phyloP scores from a whole-genome alignment of 2,113 vertebrate species.

The Sula dactylatra region DNA sequence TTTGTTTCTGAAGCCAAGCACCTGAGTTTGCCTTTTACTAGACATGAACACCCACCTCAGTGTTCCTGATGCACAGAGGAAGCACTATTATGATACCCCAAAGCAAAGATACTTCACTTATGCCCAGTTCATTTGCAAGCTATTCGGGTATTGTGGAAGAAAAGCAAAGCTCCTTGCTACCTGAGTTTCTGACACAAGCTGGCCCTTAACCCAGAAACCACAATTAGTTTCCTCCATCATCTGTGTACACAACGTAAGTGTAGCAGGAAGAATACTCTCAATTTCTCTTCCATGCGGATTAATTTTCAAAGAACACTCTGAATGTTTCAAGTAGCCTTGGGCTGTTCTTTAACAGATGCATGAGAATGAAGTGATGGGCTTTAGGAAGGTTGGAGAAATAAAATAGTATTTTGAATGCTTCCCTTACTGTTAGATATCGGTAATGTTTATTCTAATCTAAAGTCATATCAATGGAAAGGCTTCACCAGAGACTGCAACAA shows the following conservation, averaged over 20 bases:
- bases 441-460: conserved; percentile 29
- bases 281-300: background rate
- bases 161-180: background rate
- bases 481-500: conserved; percentile 39
- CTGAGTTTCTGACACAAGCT: background rate
- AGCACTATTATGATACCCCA: accelerated
- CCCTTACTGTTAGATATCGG: background rate
- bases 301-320: conserved; percentile 6
- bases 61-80: background rate
- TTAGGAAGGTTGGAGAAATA: background rate
- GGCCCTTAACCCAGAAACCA: background rate
- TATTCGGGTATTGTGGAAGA: background rate
- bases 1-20: background rate
- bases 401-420: conserved; percentile 1
- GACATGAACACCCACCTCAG: background rate
- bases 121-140: background rate
- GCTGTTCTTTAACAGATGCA: background rate
- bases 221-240: background rate
- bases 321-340: background rate
- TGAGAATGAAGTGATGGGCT: background rate
- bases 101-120: background rate
- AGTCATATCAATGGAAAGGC: conserved; percentile 4
- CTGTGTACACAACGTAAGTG: background rate
- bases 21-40: background rate
- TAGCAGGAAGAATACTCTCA: background rate